Evolutionary conservation across 2,888 invertebrate species (phyloP), one percentile per base, ranked within the genome.

Genomic region (Tenthredo distinguenda): DNA sequence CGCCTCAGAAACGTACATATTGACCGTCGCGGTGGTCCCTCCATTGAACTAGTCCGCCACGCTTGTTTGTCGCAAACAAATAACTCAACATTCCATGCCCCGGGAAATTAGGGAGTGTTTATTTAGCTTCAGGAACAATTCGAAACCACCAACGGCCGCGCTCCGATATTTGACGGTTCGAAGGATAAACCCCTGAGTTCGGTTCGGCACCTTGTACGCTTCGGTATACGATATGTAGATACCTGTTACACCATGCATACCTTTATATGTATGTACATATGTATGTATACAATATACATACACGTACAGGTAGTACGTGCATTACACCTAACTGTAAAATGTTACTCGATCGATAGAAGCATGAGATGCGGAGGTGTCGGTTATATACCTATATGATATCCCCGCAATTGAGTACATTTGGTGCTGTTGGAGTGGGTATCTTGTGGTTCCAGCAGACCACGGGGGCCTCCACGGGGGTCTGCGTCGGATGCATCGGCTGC

Each of bases 361-460:
- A 68, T 68, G 34, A 68, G 34, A 18, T 34, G 34, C 34, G 34
- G 34, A 68, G 68, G 15, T 34, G 18, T 12, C 68, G 34, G 68
- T 68, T 18, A 3, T 34, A 34, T 68, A 34, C 34, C 34, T 34
- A 18, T 34, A 68, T 68, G 2, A 34, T n/a, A 31, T 18, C 68
- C 18, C 68, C 68, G 34, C 12, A 34, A 68, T 68, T 68, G 68
- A 68, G 81, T 81, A 18, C 58, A 62, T 81, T 83, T 62, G 85
- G 77, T 88, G 86, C 87, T 88, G 88, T 88, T 88, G 87, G 86
- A 87, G 84, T 87, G 55, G 86, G 55, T 88, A 85, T 87, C 71
- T 88, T 87, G 87, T 87, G 87, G 88, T 91, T 91, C 83, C 68
- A 68, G 68, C 90, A 92, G 92, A 89, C 88, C 85, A 85, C 86